Evolutionary conservation across 2,113 vertebrate genomes (phyloP).

Genomic region (Tringa solitaria): DNA sequence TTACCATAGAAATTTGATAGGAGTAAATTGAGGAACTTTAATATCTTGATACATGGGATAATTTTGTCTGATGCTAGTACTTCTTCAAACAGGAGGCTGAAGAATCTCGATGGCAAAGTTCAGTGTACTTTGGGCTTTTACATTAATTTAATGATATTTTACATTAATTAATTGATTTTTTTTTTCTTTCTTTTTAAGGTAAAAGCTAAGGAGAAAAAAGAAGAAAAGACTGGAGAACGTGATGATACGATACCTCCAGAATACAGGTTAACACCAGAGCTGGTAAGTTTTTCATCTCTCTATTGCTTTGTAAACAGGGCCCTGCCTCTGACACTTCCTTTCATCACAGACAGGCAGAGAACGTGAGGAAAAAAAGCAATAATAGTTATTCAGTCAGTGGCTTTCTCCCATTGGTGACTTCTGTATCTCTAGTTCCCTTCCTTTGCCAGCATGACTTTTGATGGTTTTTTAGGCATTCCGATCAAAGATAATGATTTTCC

Average conservation of each 20-base stretch:
- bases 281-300: slow-evolving; percentile 32
- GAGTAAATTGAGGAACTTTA: background rate
- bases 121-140: background rate
- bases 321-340: background rate
- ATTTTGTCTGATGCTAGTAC: background rate
- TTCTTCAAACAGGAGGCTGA: background rate
- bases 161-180: background rate
- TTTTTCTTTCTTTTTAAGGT: slow-evolving; percentile 35
- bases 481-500: background rate
- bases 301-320: background rate
- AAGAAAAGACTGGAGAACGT: slow-evolving; percentile 68
- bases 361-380: background rate
- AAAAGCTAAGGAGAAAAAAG: slow-evolving; percentile 75
- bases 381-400: background rate
- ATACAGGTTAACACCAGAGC: slow-evolving; percentile 61
- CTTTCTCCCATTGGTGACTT: background rate
- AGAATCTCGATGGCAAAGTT: background rate
- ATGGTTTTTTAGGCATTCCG: background rate
- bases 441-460: background rate
- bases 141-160: too few relatives aligned
- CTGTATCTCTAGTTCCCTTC: background rate
- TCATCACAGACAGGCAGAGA: background rate
- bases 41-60: background rate
- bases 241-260: slow-evolving; percentile 70
- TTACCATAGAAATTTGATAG: background rate